Evolutionary conservation across 2,113 vertebrate species (phyloP).

Genomic region (Eulemur macaco): DNA sequence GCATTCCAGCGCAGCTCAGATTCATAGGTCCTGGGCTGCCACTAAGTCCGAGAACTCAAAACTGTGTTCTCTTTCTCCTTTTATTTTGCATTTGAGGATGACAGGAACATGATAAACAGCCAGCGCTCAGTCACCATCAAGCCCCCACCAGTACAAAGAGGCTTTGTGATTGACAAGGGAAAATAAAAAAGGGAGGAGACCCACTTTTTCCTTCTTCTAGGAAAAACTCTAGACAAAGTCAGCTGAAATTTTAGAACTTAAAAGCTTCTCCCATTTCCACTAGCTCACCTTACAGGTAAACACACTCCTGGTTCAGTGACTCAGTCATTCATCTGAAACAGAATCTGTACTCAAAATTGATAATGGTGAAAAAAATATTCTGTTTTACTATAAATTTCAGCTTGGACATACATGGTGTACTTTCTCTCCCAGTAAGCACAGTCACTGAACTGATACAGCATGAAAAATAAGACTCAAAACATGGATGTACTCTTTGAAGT

Average conservation of each 20-base stretch:
- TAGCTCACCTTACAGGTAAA: conserved; percentile 86
- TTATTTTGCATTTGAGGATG: conserved; percentile 82
- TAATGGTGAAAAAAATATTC: conserved; percentile 79
- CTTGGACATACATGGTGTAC: conserved; percentile 29
- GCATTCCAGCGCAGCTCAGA: conserved; percentile 67
- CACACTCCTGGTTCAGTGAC: conserved; percentile 78
- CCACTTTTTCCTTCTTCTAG: conserved; percentile 73
- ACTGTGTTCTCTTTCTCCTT: conserved; percentile 62
- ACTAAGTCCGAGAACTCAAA: conserved; percentile 84
- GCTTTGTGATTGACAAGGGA: conserved; percentile 82
- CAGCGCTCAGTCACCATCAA: conserved; percentile 74
- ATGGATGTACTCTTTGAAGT: neutral
- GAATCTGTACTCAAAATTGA: conserved; percentile 79
- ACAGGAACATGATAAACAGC: conserved; percentile 83
- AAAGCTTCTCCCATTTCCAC: conserved; percentile 86
- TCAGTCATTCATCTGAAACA: conserved; percentile 79
- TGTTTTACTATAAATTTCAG: conserved; percentile 76
- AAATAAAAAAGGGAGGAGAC: conserved; percentile 74
- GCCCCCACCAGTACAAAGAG: conserved; percentile 78
- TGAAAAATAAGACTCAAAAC: neutral
- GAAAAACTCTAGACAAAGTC: conserved; percentile 76
- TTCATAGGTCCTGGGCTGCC: conserved; percentile 57
- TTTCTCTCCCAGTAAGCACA: conserved; percentile 59
- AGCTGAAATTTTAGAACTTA: conserved; percentile 85
- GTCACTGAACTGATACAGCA: neutral